phyloP scores from a whole-genome alignment of 2,888 invertebrate species.

The Aplocera efformata region DNA sequence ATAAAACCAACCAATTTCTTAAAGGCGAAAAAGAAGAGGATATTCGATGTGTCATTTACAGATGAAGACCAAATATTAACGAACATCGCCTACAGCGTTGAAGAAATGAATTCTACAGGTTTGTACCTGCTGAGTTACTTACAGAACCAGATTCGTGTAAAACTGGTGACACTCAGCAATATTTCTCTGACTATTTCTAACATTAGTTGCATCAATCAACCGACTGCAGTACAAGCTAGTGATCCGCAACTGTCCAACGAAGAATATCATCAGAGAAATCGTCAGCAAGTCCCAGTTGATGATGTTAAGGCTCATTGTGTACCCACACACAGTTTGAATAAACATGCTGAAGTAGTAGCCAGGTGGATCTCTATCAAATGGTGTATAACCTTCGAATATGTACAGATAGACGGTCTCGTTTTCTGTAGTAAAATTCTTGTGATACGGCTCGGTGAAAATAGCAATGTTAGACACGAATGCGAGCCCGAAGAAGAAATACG shows the following conservation, averaged over 20 bases:
- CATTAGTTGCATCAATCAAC: slow-evolving; percentile 29
- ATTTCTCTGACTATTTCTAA: slow-evolving; percentile 37
- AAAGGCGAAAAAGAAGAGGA: too few species aligned
- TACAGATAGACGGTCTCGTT: slow-evolving; percentile 49
- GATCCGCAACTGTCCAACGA: slow-evolving; percentile 55
- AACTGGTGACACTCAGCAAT: slow-evolving; percentile 49
- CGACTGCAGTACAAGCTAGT: slow-evolving; percentile 39
- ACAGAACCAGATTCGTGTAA: slow-evolving; percentile 41
- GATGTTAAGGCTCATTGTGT: slow-evolving; percentile 48
- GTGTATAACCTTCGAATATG: slow-evolving; percentile 54
- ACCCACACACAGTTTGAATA: slow-evolving; percentile 49
- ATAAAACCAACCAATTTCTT: slow-evolving; percentile 13
- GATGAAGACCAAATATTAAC: too few species aligned
- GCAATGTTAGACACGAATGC: slow-evolving; percentile 47
- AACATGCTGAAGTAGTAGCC: slow-evolving; percentile 53
- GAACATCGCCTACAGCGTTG: too few species aligned
- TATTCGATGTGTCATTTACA: too few species aligned
- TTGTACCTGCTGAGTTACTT: too few species aligned
- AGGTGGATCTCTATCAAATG: slow-evolving; percentile 46
- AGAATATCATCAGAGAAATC: slow-evolving; percentile 56
- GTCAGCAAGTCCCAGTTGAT: slow-evolving; percentile 56
- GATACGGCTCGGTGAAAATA: slow-evolving; percentile 54
- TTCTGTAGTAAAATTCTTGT: slow-evolving; percentile 40
- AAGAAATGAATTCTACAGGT: too few species aligned
- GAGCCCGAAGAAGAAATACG: slow-evolving; percentile 50